These are phyloP conservation scores for Sebastes vulpes DNA, from an alignment of 2,797 vertebrate genomes.

Conservation along the genomic window DNA sequence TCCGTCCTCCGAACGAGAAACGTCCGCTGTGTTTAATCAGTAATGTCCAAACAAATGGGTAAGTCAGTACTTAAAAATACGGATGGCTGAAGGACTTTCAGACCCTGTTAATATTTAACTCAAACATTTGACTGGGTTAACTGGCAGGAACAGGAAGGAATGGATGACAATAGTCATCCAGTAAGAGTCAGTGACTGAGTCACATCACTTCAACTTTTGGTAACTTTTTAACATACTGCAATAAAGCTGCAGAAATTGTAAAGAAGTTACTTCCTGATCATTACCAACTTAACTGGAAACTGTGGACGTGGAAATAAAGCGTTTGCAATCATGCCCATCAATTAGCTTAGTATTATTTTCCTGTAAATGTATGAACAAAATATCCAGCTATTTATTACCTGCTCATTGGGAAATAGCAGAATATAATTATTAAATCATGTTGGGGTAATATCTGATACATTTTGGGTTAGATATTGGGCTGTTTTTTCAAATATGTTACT, in stretches of 20 bases:
- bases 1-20: not conserved
- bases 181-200: too few relatives aligned
- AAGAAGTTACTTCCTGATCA: not conserved
- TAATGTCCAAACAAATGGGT: conserved; percentile 34
- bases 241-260: not conserved
- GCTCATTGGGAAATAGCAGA: not conserved
- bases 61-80: conserved; percentile 8
- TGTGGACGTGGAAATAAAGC: not conserved
- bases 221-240: not conserved
- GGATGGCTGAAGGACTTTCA: conserved; percentile 35
- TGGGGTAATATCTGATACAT: not conserved
- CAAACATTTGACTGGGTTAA: not conserved
- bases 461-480: too few relatives aligned
- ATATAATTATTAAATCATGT: not conserved
- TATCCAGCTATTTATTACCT: not conserved
- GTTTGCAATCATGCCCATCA: not conserved
- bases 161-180: too few relatives aligned
- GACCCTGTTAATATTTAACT: conserved; percentile 71
- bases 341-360: not conserved
- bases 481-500: not conserved
- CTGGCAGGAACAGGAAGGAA: not conserved
- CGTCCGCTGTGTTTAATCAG: conserved; percentile 43
- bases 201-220: not conserved
- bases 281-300: not conserved
- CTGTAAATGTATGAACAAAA: not conserved